These are phyloP conservation scores for Macaria liturata DNA, from an alignment of 2,888 invertebrate species.

Conservation along the genomic window DNA sequence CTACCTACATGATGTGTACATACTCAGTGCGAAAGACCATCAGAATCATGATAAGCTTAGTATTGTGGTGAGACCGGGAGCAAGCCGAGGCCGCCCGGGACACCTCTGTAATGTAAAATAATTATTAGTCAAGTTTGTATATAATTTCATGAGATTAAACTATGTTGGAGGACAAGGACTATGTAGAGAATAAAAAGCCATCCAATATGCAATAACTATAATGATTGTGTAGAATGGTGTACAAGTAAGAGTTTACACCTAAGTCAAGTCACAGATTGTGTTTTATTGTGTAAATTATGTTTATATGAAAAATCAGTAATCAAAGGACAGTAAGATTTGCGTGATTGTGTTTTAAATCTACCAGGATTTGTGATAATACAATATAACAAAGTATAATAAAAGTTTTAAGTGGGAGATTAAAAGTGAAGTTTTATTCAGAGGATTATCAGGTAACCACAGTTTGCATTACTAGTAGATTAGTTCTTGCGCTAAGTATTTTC, in stretches of 20 bases:
- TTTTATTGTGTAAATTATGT: conserved; percentile 83
- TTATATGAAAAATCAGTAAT: conserved; percentile 81
- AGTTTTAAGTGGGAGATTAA: conserved; percentile 84
- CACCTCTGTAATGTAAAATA: conserved; percentile 75
- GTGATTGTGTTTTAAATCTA: conserved; percentile 88
- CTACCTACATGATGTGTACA: conserved; percentile 59
- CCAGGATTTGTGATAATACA: conserved; percentile 90
- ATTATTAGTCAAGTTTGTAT: conserved; percentile 80
- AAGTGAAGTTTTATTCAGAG: conserved; percentile 80
- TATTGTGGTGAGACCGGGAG: conserved; percentile 54
- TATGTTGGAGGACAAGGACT: conserved; percentile 68
- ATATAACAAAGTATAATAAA: conserved; percentile 86
- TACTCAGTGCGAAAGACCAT: conserved; percentile 57
- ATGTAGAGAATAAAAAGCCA: conserved; percentile 78
- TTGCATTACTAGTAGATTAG: conserved; percentile 33
- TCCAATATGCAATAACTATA: conserved; percentile 80
- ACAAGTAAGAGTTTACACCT: conserved; percentile 75
- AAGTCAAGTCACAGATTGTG: conserved; percentile 78
- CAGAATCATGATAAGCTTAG: conserved; percentile 57
- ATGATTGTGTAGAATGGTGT: conserved; percentile 79
- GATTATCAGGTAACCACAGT: conserved; percentile 63
- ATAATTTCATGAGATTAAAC: conserved; percentile 81
- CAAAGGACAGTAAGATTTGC: conserved; percentile 80
- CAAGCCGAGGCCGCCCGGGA: conserved; percentile 52
- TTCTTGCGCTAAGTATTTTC: too few species aligned